A percentile compares a stretch with the other conserved stretches of the same genome.
These are phyloP conservation scores for Peribatodes rhomboidaria DNA, from an alignment of 2,888 invertebrate genomes.

Conservation along the genomic window DNA sequence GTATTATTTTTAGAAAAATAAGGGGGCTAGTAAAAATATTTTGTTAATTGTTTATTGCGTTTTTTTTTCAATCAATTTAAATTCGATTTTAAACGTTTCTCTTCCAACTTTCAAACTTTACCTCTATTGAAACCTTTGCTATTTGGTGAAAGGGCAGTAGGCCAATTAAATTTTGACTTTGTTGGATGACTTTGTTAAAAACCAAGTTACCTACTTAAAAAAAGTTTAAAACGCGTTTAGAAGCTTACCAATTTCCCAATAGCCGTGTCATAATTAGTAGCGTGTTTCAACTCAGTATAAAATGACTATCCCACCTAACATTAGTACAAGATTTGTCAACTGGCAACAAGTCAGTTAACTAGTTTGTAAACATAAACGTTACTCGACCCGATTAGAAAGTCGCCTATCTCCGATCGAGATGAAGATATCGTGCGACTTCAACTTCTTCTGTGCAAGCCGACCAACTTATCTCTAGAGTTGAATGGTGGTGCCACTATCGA, in stretches of 20 bases:
- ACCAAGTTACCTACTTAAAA: no score
- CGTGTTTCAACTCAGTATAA: slow-evolving; percentile 13
- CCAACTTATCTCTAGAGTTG: not conserved
- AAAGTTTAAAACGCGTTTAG: no score
- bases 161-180: no score
- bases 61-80: no score
- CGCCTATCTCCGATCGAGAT: slow-evolving; percentile 75
- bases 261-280: not conserved
- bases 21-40: no score
- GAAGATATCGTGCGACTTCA: slow-evolving; percentile 71
- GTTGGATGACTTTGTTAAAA: no score
- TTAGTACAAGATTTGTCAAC: slow-evolving; percentile 67
- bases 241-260: not conserved
- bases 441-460: slow-evolving; percentile 52
- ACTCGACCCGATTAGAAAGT: slow-evolving; percentile 79
- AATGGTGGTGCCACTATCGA: not conserved
- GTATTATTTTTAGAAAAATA: no score
- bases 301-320: slow-evolving; percentile 46
- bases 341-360: slow-evolving; percentile 69
- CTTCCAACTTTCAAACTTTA: no score
- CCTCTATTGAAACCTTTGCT: no score
- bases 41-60: no score
- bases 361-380: slow-evolving; percentile 77
- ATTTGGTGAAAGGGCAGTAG: no score
- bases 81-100: no score